phyloP scores from a whole-genome alignment of 2,888 invertebrate genomes.

The Callyntrura sp. region DNA sequence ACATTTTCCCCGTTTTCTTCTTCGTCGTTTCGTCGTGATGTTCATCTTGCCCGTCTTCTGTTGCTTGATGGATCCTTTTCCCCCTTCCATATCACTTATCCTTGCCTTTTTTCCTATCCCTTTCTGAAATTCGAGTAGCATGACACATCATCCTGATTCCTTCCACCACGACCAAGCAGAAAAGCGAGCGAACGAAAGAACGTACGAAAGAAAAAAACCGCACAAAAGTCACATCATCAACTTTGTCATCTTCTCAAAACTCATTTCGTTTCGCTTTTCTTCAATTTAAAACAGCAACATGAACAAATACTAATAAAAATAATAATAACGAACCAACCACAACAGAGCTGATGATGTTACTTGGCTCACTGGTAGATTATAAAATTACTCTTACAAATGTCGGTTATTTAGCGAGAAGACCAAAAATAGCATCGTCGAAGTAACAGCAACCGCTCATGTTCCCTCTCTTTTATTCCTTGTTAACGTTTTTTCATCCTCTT shows the following conservation, averaged over 20 bases:
- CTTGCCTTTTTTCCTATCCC: neutral
- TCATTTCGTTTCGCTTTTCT: constrained; percentile 57
- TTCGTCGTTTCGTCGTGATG: neutral
- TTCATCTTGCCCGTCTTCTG: constrained; percentile 9
- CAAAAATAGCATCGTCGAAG: constrained; percentile 78
- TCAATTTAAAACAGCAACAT: constrained; percentile 40
- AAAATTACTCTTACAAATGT: constrained; percentile 21
- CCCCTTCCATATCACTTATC: constrained; percentile 9
- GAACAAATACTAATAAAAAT: neutral
- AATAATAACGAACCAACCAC: constrained; percentile 15
- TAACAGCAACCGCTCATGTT: neutral
- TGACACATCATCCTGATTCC: constrained; percentile 56
- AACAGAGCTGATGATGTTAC: constrained; percentile 23
- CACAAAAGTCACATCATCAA: constrained; percentile 71
- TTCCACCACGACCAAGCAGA: neutral
- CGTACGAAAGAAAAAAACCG: too few species aligned
- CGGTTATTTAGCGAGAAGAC: constrained; percentile 73
- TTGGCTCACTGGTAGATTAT: constrained; percentile 22
- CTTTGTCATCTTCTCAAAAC: constrained; percentile 70
- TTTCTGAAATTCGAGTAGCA: constrained; percentile 73
- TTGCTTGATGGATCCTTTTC: constrained; percentile 25
- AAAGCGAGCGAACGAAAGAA: neutral
- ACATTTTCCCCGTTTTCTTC: constrained; percentile 77
- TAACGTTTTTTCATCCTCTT: constrained; percentile 72
- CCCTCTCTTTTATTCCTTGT: constrained; percentile 73